These are phyloP conservation scores for Smittia aterrima DNA, from an alignment of 2,888 invertebrate genomes.

Conservation along the genomic window DNA sequence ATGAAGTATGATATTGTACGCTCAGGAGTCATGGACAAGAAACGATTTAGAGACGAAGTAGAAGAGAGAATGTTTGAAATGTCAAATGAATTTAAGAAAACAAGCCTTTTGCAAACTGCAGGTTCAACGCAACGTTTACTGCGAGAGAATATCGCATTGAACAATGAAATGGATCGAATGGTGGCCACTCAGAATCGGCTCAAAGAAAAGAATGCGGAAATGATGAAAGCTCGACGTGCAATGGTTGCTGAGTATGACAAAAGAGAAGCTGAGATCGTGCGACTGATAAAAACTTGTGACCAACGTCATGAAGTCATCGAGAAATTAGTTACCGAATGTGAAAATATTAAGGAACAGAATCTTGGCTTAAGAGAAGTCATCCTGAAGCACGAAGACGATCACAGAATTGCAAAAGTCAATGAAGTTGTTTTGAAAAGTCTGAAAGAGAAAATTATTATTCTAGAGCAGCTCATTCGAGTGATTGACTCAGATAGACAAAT, in stretches of 20 bases:
- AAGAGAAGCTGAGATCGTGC: conserved; percentile 62
- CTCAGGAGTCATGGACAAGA: too few species aligned
- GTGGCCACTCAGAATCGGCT: conserved; percentile 63
- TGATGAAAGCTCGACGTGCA: conserved; percentile 59
- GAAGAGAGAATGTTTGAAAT: conserved; percentile 79
- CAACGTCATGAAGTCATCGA: conserved; percentile 66
- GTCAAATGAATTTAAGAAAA: conserved; percentile 85
- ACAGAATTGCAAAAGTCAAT: background rate
- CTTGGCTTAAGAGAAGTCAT: conserved; percentile 44
- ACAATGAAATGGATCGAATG: conserved; percentile 71
- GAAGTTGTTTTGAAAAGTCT: conserved; percentile 43
- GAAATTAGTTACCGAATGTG: conserved; percentile 60
- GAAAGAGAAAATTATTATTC: conserved; percentile 46
- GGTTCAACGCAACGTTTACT: conserved; percentile 85
- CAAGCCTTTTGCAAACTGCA: conserved; percentile 81
- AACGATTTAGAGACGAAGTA: too few species aligned
- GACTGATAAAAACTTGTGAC: conserved; percentile 50
- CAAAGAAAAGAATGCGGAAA: conserved; percentile 61
- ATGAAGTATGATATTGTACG: too few species aligned
- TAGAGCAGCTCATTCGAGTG: conserved; percentile 60
- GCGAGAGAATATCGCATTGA: conserved; percentile 78
- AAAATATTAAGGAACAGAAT: conserved; percentile 56
- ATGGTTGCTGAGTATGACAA: conserved; percentile 54
- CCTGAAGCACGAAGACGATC: background rate
- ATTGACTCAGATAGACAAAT: conserved; percentile 56